Evolutionary conservation across 2,888 invertebrate species (phyloP).

Genomic region (Drosophila tripunctata): DNA sequence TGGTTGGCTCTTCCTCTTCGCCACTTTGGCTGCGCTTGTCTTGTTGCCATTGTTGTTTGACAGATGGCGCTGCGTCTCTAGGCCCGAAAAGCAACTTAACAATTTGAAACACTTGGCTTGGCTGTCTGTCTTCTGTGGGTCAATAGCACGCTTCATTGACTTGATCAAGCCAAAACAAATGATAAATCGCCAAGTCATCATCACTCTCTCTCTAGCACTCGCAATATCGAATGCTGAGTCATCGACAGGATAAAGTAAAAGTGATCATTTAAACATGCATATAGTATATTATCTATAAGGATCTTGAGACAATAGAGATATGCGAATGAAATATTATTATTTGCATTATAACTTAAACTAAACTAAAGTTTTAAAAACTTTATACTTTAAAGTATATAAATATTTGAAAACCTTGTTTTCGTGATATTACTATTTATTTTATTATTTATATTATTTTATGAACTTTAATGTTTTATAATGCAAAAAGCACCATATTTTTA

Average conservation of each 20-base stretch:
- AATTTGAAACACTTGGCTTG: constrained; percentile 37
- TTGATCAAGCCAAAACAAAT: neutral
- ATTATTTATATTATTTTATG: no score
- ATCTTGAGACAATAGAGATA: no score
- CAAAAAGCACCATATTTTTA: no score
- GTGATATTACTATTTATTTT: no score
- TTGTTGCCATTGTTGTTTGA: constrained; percentile 8
- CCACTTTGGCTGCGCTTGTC: neutral
- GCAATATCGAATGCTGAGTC: neutral
- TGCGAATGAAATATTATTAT: no score
- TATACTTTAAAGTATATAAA: no score
- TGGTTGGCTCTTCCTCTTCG: constrained; percentile 27
- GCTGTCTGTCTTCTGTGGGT: constrained; percentile 57
- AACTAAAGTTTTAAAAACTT: no score
- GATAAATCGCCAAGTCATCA: constrained; percentile 1
- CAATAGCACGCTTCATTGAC: constrained; percentile 39
- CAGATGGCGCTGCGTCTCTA: constrained; percentile 7
- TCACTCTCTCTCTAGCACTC: neutral
- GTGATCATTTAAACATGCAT: no score
- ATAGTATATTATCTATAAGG: no score
- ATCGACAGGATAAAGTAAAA: constrained; percentile 14
- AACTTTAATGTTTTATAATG: no score
- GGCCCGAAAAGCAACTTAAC: constrained; percentile 39
- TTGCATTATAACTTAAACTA: no score
- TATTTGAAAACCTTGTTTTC: no score